phyloP scores from a whole-genome alignment of 1,140 invertebrate genomes.

The Andrena cerasifolii region DNA sequence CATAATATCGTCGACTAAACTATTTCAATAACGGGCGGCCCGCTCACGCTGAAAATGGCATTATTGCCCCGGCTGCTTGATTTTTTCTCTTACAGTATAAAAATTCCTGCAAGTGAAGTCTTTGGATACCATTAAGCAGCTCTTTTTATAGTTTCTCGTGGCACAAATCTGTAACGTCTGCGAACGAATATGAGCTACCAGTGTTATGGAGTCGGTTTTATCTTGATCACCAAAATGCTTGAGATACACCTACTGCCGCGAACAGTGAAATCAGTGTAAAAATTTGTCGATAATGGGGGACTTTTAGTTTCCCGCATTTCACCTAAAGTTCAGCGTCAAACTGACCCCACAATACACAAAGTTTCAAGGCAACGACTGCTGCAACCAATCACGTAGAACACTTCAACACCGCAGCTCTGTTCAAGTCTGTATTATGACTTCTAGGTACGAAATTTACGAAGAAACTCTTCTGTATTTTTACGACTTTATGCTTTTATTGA shows the following conservation, averaged over 20 bases:
- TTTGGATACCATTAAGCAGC: background rate
- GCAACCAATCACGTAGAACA: background rate
- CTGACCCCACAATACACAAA: background rate
- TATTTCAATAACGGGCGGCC: conserved; percentile 57
- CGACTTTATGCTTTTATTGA: conserved; percentile 1
- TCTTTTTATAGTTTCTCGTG: too few relatives aligned
- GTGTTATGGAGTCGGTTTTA: too few relatives aligned
- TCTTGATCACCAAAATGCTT: too few relatives aligned
- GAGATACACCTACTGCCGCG: too few relatives aligned
- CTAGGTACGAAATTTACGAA: background rate
- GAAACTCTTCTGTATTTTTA: background rate
- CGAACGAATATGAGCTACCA: background rate
- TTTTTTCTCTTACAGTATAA: background rate
- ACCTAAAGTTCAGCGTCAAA: background rate
- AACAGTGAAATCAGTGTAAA: too few relatives aligned
- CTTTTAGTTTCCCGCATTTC: background rate
- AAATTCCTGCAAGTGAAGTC: background rate
- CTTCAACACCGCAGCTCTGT: background rate
- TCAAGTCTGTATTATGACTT: background rate
- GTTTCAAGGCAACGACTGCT: background rate
- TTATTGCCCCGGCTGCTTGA: background rate
- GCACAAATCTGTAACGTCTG: background rate
- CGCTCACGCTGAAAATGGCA: background rate
- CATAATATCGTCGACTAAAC: conserved; percentile 49
- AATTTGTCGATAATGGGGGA: too few relatives aligned